Conservation (phyloP, 2,888 invertebrate species). For the Meliscaeva auricollis region DNA sequence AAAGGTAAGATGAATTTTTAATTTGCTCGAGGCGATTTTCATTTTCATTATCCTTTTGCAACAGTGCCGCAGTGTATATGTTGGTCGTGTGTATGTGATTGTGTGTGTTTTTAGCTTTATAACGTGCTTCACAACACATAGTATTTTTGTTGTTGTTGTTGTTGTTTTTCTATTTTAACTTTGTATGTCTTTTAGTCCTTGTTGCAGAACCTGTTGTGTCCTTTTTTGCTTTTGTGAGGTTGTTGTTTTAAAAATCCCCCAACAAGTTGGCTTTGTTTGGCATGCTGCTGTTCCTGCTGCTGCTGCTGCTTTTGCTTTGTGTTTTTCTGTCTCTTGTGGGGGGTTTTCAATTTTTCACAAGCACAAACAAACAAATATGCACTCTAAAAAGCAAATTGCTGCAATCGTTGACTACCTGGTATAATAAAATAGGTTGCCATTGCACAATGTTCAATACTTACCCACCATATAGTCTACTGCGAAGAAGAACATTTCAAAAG, state of each 20-base stretch:
- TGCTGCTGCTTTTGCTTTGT: constrained; percentile 15
- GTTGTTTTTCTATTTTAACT: constrained; percentile 10
- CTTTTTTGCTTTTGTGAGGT: constrained; percentile 53
- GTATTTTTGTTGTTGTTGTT: neutral
- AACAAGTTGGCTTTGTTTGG: constrained; percentile 61
- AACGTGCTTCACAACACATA: neutral
- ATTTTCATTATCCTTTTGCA: constrained; percentile 60
- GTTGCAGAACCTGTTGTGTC: constrained; percentile 59
- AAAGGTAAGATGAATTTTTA: constrained; percentile 76
- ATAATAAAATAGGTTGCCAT: constrained; percentile 1
- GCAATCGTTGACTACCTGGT: too few species aligned
- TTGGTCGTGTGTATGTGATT: neutral
- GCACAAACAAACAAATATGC: neutral
- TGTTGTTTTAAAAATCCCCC: constrained; percentile 55
- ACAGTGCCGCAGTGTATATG: constrained; percentile 12
- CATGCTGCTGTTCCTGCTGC: constrained; percentile 35
- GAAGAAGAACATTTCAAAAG: neutral
- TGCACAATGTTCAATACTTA: neutral
- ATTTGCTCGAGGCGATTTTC: constrained; percentile 71
- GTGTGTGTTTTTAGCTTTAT: constrained; percentile 1
- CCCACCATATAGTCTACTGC: neutral
- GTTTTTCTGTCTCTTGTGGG: neutral
- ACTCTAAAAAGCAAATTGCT: neutral
- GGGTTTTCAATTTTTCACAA: constrained; percentile 10
- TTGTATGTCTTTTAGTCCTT: constrained; percentile 39